phyloP scores from a whole-genome alignment of 2,888 invertebrate species.

The Lasioglossum pauxillum region DNA sequence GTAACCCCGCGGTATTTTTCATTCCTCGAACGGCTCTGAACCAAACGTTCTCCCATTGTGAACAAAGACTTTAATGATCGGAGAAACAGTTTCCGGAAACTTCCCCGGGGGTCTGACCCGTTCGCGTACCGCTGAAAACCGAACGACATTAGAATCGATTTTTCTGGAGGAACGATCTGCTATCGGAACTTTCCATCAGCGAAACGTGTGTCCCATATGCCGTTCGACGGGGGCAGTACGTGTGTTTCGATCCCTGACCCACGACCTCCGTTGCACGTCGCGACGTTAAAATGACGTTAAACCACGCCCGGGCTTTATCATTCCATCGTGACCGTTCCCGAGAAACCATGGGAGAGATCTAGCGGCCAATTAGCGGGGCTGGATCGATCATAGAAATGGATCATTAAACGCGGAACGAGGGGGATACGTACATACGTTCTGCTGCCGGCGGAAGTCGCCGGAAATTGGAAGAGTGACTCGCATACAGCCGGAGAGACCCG shows the following conservation, averaged over 20 bases:
- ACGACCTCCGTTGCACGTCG: constrained; percentile 50
- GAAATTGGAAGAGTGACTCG: neutral
- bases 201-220: constrained; percentile 45
- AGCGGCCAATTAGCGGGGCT: constrained; percentile 58
- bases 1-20: neutral
- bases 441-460: neutral
- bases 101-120: neutral
- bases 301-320: constrained; percentile 67
- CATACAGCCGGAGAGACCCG: neutral
- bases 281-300: constrained; percentile 66
- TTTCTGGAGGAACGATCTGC: neutral
- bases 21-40: neutral
- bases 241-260: constrained; percentile 64
- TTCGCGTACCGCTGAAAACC: neutral
- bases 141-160: neutral
- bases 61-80: neutral
- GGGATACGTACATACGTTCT: neutral
- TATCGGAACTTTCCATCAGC: constrained; percentile 49
- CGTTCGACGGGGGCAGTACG: constrained; percentile 37
- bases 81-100: constrained; percentile 15
- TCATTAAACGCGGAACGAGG: constrained; percentile 45
- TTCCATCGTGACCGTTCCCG: constrained; percentile 61
- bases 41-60: neutral
- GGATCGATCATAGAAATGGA: constrained; percentile 58
- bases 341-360: constrained; percentile 60